Evolutionary conservation across 2,888 invertebrate genomes (phyloP).

Genomic region (Euzophera pinguis): DNA sequence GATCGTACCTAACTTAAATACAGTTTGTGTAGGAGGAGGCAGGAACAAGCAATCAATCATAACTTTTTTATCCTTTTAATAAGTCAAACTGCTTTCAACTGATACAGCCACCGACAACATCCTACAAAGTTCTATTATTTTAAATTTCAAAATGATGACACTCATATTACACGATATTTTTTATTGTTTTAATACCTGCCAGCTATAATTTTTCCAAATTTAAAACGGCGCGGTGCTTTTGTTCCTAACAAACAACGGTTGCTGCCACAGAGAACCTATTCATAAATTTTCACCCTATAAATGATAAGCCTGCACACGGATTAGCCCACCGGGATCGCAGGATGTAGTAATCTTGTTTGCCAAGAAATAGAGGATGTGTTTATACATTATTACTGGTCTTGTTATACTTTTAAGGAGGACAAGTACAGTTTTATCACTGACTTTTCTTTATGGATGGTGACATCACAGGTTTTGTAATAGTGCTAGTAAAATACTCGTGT

Average conservation of each 20-base stretch:
- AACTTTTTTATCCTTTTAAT: too few relatives aligned
- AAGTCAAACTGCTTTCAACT: too few relatives aligned
- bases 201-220: not conserved
- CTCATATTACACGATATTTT: too few relatives aligned
- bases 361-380: constrained; percentile 44
- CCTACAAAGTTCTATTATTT: too few relatives aligned
- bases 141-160: too few relatives aligned
- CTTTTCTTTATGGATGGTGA: constrained; percentile 11
- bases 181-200: not conserved
- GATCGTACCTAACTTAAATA: too few relatives aligned
- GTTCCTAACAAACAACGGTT: constrained; percentile 42
- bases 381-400: constrained; percentile 46
- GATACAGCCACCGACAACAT: too few relatives aligned
- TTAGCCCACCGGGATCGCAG: constrained; percentile 74
- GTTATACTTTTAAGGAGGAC: constrained; percentile 28
- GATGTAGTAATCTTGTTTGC: constrained; percentile 74
- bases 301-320: constrained; percentile 56
- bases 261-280: constrained; percentile 47
- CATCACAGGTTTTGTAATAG: not conserved
- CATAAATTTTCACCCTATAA: constrained; percentile 63
- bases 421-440: constrained; percentile 13
- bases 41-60: too few relatives aligned
- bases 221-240: constrained; percentile 32
- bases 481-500: not conserved
- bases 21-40: too few relatives aligned